These are phyloP conservation scores for Chymomyza procnemis DNA, from an alignment of 2,888 invertebrate genomes.

Conservation along the genomic window DNA sequence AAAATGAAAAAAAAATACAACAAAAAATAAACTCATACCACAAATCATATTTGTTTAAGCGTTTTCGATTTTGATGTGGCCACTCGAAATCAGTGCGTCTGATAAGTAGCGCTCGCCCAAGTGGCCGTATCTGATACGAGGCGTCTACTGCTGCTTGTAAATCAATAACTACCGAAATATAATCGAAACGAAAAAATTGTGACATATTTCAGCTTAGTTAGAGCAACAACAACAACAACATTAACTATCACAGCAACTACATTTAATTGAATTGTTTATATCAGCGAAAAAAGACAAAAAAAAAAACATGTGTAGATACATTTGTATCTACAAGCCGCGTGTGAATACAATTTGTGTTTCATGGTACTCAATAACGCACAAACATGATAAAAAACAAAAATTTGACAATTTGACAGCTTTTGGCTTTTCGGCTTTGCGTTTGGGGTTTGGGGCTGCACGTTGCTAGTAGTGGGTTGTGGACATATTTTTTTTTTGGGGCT, in stretches of 20 bases:
- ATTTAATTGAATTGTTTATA: conserved; percentile 73
- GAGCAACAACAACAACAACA: neutral
- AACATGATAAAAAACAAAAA: conserved; percentile 53
- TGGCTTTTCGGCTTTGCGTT: conserved; percentile 9
- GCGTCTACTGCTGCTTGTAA: conserved; percentile 56
- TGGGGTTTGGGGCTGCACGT: conserved; percentile 30
- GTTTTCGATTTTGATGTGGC: conserved; percentile 45
- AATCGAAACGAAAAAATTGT: conserved; percentile 26
- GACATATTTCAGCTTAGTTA: conserved; percentile 40
- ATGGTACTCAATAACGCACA: conserved; percentile 67
- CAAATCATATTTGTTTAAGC: conserved; percentile 70
- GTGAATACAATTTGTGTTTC: conserved; percentile 49
- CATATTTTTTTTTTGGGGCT: conserved; percentile 15
- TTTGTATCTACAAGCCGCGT: conserved; percentile 58
- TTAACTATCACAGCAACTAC: conserved; percentile 41
- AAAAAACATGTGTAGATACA: conserved; percentile 68
- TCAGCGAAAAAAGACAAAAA: too few relatives aligned
- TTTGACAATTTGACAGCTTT: conserved; percentile 68
- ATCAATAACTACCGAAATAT: conserved; percentile 67
- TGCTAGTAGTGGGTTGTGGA: neutral
- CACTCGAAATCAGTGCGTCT: conserved; percentile 16
- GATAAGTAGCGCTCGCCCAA: conserved; percentile 31
- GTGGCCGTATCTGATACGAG: conserved; percentile 32
- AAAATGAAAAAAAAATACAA: conserved; percentile 2
- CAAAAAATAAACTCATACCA: conserved; percentile 32